phyloP scores from a whole-genome alignment of 2,113 vertebrate genomes.

The Nipponia nippon region DNA sequence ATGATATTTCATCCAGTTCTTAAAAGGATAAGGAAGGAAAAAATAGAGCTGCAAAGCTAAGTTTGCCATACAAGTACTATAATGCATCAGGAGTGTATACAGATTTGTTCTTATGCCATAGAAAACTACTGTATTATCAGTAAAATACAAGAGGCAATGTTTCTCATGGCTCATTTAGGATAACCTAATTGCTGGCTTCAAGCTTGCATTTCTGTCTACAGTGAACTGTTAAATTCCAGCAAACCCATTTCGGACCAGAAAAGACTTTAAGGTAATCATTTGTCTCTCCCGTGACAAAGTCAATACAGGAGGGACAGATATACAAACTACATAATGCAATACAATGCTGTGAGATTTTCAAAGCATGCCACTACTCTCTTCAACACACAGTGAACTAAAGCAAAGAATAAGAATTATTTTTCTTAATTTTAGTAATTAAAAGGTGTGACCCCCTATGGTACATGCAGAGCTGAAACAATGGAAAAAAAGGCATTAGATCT shows the following conservation, averaged over 20 bases:
- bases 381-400: background rate
- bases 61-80: background rate
- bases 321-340: background rate
- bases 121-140: background rate
- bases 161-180: background rate
- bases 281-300: background rate
- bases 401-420: background rate
- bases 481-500: background rate
- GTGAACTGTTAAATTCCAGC: background rate
- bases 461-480: background rate
- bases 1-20: background rate
- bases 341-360: background rate
- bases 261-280: background rate
- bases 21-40: background rate
- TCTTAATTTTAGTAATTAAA: background rate
- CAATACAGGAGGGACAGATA: background rate
- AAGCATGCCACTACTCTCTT: background rate
- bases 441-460: background rate
- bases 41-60: background rate
- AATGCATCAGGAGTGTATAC: background rate
- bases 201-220: background rate
- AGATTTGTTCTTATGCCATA: background rate
- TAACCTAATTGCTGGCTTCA: background rate
- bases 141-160: background rate
- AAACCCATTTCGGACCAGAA: background rate